Conservation (phyloP, 2,113 vertebrate genomes). For the Nerophis ophidion region DNA sequence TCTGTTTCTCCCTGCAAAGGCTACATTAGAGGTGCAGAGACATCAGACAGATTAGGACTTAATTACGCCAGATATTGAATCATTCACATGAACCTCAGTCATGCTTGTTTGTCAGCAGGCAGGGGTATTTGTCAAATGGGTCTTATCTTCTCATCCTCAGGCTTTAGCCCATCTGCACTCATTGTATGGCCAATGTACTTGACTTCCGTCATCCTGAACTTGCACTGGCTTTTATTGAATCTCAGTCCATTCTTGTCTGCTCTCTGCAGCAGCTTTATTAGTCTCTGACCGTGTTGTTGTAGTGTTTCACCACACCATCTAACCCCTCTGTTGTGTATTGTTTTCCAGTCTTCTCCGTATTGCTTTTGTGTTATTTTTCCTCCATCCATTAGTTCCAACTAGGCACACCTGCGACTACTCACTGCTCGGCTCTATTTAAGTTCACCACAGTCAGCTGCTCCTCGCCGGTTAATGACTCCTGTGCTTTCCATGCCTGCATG, state of each 20-base stretch:
- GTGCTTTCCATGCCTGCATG: too few relatives aligned
- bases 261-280: constrained; percentile 1
- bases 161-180: not conserved
- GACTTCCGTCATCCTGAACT: not conserved
- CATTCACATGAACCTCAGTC: not conserved
- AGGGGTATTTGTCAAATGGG: not conserved
- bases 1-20: not conserved
- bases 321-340: too few relatives aligned
- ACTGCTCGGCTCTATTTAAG: too few relatives aligned
- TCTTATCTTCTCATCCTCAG: constrained; percentile 9
- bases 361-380: too few relatives aligned
- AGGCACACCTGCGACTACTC: too few relatives aligned
- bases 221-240: constrained; percentile 10
- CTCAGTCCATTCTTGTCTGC: not conserved
- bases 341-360: too few relatives aligned
- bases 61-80: constrained; percentile 6
- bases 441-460: too few relatives aligned
- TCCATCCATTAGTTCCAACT: too few relatives aligned
- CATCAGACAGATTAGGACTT: constrained; percentile 1
- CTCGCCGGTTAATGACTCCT: too few relatives aligned
- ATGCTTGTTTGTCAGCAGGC: not conserved
- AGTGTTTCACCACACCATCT: not conserved
- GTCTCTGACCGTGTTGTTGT: not conserved
- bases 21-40: not conserved
- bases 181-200: constrained; percentile 8